Evolutionary conservation across 1,140 invertebrate genomes (phyloP).

Genomic region (Ptiloglossa arizonensis): DNA sequence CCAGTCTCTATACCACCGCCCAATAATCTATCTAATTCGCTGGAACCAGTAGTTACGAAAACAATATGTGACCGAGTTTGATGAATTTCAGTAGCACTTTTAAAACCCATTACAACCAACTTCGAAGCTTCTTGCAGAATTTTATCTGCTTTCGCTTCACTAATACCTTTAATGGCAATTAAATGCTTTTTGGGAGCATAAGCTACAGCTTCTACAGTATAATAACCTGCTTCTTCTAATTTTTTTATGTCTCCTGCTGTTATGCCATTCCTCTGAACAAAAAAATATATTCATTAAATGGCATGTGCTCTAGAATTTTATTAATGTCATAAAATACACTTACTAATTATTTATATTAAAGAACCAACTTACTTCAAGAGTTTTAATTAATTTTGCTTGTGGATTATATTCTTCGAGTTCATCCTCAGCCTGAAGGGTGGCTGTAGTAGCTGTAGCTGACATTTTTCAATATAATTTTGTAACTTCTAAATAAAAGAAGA

Average conservation of each 20-base stretch:
- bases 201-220: slow-evolving; percentile 97
- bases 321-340: not conserved
- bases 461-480: slow-evolving; percentile 36
- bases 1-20: slow-evolving; percentile 99
- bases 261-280: slow-evolving; percentile 91
- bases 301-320: not conserved
- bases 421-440: slow-evolving; percentile 65
- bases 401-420: slow-evolving; percentile 70
- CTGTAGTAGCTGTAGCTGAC: slow-evolving; percentile 61
- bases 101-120: slow-evolving; percentile 98
- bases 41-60: slow-evolving; percentile 95
- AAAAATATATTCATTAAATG: not conserved
- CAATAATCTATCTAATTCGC: slow-evolving; percentile 95
- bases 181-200: slow-evolving; percentile 96
- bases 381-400: slow-evolving; percentile 74
- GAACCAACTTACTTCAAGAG: slow-evolving; percentile 70
- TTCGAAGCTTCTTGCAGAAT: slow-evolving; percentile 95
- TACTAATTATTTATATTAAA: not conserved
- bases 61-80: slow-evolving; percentile 92
- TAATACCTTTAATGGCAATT: slow-evolving; percentile 96
- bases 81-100: slow-evolving; percentile 97
- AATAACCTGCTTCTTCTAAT: slow-evolving; percentile 94
- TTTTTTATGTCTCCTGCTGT: slow-evolving; percentile 96
- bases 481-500: not conserved
- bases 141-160: slow-evolving; percentile 98